Conservation (phyloP, 1,140 invertebrate genomes). For the Hylaeus volcanicus region DNA sequence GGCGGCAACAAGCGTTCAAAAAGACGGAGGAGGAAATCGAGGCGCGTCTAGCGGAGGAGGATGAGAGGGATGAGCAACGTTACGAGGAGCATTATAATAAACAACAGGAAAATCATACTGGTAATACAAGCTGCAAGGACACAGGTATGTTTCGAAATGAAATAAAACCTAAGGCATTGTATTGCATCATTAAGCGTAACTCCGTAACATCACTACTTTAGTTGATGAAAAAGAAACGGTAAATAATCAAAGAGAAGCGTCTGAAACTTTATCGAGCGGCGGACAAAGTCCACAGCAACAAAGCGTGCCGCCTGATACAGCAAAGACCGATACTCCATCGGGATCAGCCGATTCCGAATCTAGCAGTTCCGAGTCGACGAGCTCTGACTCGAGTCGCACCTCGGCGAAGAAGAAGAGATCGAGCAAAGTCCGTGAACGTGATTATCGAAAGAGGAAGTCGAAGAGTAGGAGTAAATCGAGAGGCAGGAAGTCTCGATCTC, state of each 20-base stretch:
- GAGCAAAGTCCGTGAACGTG: slow-evolving; percentile 52
- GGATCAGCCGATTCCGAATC: slow-evolving; percentile 70
- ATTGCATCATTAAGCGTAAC: slow-evolving; percentile 60
- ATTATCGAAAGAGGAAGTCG: slow-evolving; percentile 59
- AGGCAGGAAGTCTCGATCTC: slow-evolving; percentile 68
- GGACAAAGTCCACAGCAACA: slow-evolving; percentile 71
- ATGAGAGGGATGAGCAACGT: slow-evolving; percentile 73
- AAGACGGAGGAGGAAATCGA: slow-evolving; percentile 82
- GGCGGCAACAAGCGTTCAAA: slow-evolving; percentile 80
- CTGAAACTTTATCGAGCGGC: slow-evolving; percentile 75
- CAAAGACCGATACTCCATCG: slow-evolving; percentile 65
- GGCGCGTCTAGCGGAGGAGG: slow-evolving; percentile 78
- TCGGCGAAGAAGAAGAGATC: slow-evolving; percentile 51
- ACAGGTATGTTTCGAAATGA: slow-evolving; percentile 74
- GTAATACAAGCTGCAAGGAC: slow-evolving; percentile 77
- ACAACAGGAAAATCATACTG: slow-evolving; percentile 77
- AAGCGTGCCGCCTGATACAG: slow-evolving; percentile 50
- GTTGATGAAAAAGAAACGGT: slow-evolving; percentile 80
- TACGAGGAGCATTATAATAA: slow-evolving; percentile 62
- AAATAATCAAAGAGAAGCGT: slow-evolving; percentile 78
- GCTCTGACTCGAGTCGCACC: slow-evolving; percentile 64
- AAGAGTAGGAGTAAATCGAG: slow-evolving; percentile 74
- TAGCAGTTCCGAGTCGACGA: slow-evolving; percentile 63
- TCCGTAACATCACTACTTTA: slow-evolving; percentile 73
- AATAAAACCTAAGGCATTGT: slow-evolving; percentile 44